Evolutionary conservation across 2,797 vertebrate genomes (phyloP), one percentile per base, ranked within the genome.

Genomic region (Diceros bicornis): DNA sequence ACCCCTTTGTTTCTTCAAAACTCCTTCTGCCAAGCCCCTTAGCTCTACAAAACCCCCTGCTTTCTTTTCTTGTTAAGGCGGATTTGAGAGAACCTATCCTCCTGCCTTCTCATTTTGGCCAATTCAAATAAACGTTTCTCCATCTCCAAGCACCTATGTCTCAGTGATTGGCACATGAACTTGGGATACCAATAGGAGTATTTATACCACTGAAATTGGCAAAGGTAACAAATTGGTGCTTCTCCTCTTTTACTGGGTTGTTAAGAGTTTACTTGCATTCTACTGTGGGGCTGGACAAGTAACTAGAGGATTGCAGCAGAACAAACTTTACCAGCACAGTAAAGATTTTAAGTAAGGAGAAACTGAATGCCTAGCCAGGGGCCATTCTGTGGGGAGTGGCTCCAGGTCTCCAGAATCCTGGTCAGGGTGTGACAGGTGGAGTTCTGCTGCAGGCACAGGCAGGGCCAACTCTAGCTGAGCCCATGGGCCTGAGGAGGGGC

Each of bases 401-500:
- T 52, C 4, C 6, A 17, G 29, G 20, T 52, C 27, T 52, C 10
- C 14, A 23, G 29, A 10, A 3, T 7, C 52, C 21, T 47, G 13
- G 23, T 12, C 8, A 62, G 34, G 12, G 2, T 2, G 8, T 3
- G 50, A n/a, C 4, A 10, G 29, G 17, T 6, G 12, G 37, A 82
- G 25, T 18, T 50, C 32, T 71, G 18, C 32, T 18, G 23, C 32
- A 3, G 5, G 6, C 7, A 8, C 2, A 10, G 29, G 6, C 2
- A 61, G 5, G 32, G 27, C 6, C 12, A 23, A 12, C 32, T 37
- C n/a, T 1, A 1, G 3, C 0, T 11, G 68, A 13, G 14, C 29
- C 12, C 6, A 1, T 2, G 12, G 3, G 18, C 14, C 27, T 0
- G 0, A 9, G 0, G 4, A 27, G 50, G 37, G 7, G 2, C 2